Percentiles rank a stretch among this genome's conserved stretches.
These are phyloP conservation scores for Aphaenogaster ashmeadi DNA, from an alignment of 1,140 invertebrate genomes.

Conservation along the genomic window DNA sequence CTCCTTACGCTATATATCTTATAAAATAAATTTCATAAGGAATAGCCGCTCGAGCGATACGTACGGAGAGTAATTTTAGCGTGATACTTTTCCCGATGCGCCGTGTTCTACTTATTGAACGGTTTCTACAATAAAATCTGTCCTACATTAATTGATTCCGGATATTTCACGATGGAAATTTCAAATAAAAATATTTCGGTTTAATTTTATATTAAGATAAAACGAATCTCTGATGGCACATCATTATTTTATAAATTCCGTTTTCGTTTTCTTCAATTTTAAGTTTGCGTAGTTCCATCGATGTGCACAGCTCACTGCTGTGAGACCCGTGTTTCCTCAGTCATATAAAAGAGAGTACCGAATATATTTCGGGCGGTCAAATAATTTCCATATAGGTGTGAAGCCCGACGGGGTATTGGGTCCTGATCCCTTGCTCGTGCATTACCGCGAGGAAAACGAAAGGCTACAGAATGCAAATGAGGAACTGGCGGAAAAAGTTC, in stretches of 20 bases:
- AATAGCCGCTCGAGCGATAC: not conserved
- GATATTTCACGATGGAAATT: not conserved
- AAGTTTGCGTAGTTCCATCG: not conserved
- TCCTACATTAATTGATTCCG: not conserved
- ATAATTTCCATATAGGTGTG: slow-evolving; percentile 74
- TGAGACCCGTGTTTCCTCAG: not conserved
- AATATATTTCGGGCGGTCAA: slow-evolving; percentile 61
- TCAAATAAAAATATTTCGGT: slow-evolving; percentile 2
- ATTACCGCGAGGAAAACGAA: slow-evolving; percentile 81
- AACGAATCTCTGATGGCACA: not conserved
- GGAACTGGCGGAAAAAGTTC: slow-evolving; percentile 80
- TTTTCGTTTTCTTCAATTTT: not conserved
- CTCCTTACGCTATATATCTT: not conserved
- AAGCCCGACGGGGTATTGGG: slow-evolving; percentile 75
- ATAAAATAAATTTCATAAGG: not conserved
- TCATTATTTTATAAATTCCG: not conserved
- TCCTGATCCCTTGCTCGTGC: slow-evolving; percentile 80
- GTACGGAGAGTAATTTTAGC: not conserved
- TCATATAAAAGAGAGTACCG: slow-evolving; percentile 8
- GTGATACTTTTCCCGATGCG: not conserved
- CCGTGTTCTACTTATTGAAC: not conserved
- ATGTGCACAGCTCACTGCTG: not conserved
- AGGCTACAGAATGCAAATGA: slow-evolving; percentile 78
- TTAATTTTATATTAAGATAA: not conserved
- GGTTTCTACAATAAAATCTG: not conserved